Evolutionary conservation across 2,113 vertebrate genomes (phyloP).

Genomic region (Salminus brasiliensis): DNA sequence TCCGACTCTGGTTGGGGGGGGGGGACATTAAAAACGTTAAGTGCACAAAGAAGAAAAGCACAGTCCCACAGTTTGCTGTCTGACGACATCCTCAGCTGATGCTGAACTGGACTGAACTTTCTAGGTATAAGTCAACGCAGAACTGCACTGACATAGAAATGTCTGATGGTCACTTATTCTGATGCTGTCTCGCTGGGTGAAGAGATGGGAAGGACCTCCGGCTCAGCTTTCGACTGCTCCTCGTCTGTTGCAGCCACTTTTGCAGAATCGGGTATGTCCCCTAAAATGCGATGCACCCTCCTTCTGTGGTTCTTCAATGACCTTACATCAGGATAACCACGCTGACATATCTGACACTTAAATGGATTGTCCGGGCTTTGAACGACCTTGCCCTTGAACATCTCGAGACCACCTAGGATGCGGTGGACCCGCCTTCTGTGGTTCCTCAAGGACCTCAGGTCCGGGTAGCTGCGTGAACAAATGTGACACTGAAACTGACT

Average conservation of each 20-base stretch:
- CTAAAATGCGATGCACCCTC: constrained; percentile 63
- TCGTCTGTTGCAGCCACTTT: constrained; percentile 10
- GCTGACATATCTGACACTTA: constrained; percentile 57
- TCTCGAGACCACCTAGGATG: constrained; percentile 63
- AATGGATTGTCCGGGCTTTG: constrained; percentile 48
- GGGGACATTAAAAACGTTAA: not conserved
- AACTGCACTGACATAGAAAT: not conserved
- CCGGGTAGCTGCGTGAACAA: constrained; percentile 72
- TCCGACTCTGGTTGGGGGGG: no score
- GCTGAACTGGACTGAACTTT: not conserved
- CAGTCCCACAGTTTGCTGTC: no score
- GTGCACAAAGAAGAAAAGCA: not conserved
- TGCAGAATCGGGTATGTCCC: constrained; percentile 52
- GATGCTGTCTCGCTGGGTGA: not conserved
- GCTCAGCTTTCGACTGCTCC: not conserved
- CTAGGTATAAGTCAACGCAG: not conserved
- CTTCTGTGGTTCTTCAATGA: constrained; percentile 55
- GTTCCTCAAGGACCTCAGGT: constrained; percentile 73
- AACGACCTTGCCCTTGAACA: constrained; percentile 22
- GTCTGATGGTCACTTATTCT: not conserved
- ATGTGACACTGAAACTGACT: constrained; percentile 69
- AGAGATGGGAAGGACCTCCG: not conserved
- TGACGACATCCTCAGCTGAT: not conserved
- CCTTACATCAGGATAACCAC: constrained; percentile 45
- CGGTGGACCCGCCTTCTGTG: constrained; percentile 75